Evolutionary conservation across 2,888 invertebrate genomes (phyloP).

Genomic region (Hirudinaria manillensis): DNA sequence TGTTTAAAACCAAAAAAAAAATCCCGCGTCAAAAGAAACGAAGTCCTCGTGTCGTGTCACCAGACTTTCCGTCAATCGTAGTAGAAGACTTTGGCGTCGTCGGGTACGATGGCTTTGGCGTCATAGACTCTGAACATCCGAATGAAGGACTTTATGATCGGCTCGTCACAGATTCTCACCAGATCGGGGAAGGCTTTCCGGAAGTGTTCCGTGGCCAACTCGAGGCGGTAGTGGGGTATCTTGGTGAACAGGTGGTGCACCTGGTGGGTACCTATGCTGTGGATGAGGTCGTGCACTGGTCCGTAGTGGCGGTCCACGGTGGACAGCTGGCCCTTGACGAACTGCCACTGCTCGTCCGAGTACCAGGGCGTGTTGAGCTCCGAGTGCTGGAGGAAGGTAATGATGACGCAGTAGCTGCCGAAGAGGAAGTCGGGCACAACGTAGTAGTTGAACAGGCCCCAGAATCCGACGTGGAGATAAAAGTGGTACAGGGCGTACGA

Average conservation of each 20-base stretch:
- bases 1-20: too few species aligned
- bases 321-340: constrained; percentile 50
- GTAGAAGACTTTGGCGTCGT: constrained; percentile 35
- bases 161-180: constrained; percentile 44
- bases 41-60: not conserved
- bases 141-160: constrained; percentile 45
- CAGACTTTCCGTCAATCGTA: constrained; percentile 26
- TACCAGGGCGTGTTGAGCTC: constrained; percentile 50
- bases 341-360: constrained; percentile 46
- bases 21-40: not conserved
- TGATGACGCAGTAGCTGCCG: constrained; percentile 46
- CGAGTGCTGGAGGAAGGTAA: constrained; percentile 51
- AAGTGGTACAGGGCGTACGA: constrained; percentile 40
- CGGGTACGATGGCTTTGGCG: constrained; percentile 35
- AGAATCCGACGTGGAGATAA: constrained; percentile 39
- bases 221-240: constrained; percentile 50
- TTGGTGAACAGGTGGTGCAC: constrained; percentile 50
- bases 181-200: constrained; percentile 45
- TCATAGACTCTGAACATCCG: constrained; percentile 47
- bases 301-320: constrained; percentile 51
- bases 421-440: constrained; percentile 46
- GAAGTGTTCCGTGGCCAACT: constrained; percentile 48
- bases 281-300: constrained; percentile 47
- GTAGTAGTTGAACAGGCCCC: constrained; percentile 44
- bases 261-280: constrained; percentile 48